Base-by-base conservation (phyloP, 1,140 invertebrate genomes). In the Lordiphosa collinella region DNA sequence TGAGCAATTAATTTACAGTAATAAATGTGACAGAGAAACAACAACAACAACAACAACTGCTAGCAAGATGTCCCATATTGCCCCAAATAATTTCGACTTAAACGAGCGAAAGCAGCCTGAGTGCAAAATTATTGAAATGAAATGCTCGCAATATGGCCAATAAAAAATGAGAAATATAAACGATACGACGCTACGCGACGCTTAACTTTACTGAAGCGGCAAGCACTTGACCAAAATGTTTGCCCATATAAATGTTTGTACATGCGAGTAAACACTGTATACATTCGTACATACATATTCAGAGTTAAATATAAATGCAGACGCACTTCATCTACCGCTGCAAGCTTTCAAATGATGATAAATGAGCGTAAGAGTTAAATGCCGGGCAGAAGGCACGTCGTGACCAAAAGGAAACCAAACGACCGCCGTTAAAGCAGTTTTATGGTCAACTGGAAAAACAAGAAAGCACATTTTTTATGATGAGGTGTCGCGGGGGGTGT, bases 311-410 rank as follows among this genome's bases (percentile, higher is more conserved):
- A 59, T 25, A 34, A 18, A 36, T 25, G 49, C 46, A 51, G 12
- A 52, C 37, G 11, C 13, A 71, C 49, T 76, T 78, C 64, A 74
- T 80, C 63, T 65, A 51, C 58, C 50, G 43, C 59, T 73, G 64
- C 53, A 62, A 54, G 73, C 74, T 58, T 60, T 75, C 78, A 84
- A 71, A 76, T 67, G 43, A 84, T 82, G 79, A 82, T 82, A 78
- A 82, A 82, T 73, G 78, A 78, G 67, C 60, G 63, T 61, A 78
- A 78, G 75, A 84, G 72, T 82, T 84, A 78, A 82, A 82, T 72
- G 62, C 59, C 65, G 63, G 60, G 16, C 60, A 48, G 54, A 80
- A 61, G 70, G 34, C 72, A 31, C 22, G 22, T 7, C 22, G 13
- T 25, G 38, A 11, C 50, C 35, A 31, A 48, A 44, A 44, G 58